Evolutionary conservation across 1,140 invertebrate species (phyloP).

Genomic region (Stenopsyche tienmushanensis): DNA sequence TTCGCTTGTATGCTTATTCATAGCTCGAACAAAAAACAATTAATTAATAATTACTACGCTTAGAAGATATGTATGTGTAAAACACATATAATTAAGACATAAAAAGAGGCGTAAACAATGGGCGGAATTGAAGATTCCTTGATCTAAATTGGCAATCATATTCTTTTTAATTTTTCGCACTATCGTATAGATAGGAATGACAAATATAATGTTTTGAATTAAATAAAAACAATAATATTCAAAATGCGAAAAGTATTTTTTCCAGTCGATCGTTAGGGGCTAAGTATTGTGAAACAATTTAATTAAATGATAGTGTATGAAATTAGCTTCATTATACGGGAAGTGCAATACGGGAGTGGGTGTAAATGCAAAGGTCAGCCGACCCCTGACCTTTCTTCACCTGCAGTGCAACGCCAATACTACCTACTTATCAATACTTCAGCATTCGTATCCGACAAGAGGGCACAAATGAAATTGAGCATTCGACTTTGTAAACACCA

Average conservation of each 20-base stretch:
- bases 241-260: neutral
- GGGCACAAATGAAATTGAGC: neutral
- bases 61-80: too few species aligned
- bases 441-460: neutral
- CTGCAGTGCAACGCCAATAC: neutral
- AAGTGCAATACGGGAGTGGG: neutral
- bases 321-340: neutral
- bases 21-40: too few species aligned
- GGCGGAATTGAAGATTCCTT: too few species aligned
- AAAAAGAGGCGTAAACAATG: too few species aligned
- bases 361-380: conserved; percentile 9
- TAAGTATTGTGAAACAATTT: neutral
- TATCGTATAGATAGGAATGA: too few species aligned
- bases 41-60: too few species aligned
- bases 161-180: too few species aligned
- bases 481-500: neutral
- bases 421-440: neutral
- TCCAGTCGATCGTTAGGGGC: neutral
- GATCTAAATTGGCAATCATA: too few species aligned
- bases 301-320: neutral
- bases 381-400: conserved; percentile 13
- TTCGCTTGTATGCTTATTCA: too few species aligned
- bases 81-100: too few species aligned
- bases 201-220: neutral
- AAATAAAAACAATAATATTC: neutral